phyloP scores from a whole-genome alignment of 2,113 vertebrate genomes.

The Chroicocephalus ridibundus region DNA sequence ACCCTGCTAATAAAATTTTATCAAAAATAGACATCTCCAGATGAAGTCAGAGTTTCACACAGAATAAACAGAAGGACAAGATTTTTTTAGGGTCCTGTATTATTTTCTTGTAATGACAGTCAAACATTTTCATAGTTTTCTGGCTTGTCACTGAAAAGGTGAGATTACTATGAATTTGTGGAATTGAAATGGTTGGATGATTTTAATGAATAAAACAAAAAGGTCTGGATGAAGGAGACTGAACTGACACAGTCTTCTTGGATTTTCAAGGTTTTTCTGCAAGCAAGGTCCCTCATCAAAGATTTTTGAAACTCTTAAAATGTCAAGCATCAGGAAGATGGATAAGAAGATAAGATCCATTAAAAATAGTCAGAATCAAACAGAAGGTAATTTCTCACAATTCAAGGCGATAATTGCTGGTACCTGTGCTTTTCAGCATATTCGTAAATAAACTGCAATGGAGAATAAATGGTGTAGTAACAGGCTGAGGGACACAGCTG shows the following conservation, averaged over 20 bases:
- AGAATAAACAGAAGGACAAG: background rate
- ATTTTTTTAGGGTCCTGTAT: background rate
- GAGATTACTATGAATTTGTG: background rate
- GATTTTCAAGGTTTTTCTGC: background rate
- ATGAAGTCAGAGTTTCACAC: background rate
- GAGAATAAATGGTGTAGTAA: background rate
- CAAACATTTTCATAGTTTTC: background rate
- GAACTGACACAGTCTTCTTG: background rate
- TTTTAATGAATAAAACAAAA: background rate
- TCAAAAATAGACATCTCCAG: background rate
- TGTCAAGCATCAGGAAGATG: background rate
- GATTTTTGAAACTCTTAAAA: background rate
- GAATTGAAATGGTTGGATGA: background rate
- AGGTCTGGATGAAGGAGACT: background rate
- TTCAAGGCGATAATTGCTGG: rapidly evolving
- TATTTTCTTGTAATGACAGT: background rate
- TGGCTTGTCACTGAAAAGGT: background rate
- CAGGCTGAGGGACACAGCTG: background rate
- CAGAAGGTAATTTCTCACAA: background rate
- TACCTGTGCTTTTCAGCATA: background rate
- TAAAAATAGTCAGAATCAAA: background rate
- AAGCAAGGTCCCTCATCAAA: background rate
- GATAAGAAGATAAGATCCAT: background rate
- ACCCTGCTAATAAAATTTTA: background rate
- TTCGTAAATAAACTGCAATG: background rate